These are phyloP conservation scores for Lomographa bimaculata DNA, from an alignment of 2,888 invertebrate species.

Conservation along the genomic window DNA sequence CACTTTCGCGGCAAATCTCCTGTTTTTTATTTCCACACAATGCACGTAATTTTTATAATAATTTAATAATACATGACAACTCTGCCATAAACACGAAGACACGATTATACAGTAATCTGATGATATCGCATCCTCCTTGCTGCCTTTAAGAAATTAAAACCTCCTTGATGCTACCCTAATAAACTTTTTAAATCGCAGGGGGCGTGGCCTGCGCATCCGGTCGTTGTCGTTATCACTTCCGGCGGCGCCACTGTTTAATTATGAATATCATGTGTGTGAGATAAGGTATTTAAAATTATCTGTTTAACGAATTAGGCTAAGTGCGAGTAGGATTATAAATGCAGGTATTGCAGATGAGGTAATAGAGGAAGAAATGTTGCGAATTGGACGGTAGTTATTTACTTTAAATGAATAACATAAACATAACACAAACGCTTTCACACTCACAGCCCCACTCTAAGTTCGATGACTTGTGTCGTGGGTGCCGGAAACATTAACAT, in stretches of 20 bases:
- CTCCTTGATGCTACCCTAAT: slow-evolving; percentile 16
- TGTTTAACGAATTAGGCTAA: slow-evolving; percentile 33
- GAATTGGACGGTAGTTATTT: too few species aligned
- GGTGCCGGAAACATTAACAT: too few species aligned
- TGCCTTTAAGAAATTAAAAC: slow-evolving; percentile 16
- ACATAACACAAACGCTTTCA: too few species aligned
- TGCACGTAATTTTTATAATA: slow-evolving; percentile 1
- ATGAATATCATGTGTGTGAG: slow-evolving; percentile 39
- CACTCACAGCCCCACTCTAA: too few species aligned
- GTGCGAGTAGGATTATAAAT: slow-evolving; percentile 14
- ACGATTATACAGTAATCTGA: slow-evolving; percentile 15
- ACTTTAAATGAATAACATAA: too few species aligned
- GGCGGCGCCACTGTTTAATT: slow-evolving; percentile 55
- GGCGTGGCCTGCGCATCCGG: slow-evolving; percentile 52
- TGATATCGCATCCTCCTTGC: slow-evolving; percentile 13
- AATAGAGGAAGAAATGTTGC: too few species aligned
- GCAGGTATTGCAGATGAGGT: too few species aligned
- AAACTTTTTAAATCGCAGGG: slow-evolving; percentile 29
- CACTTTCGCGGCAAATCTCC: too few species aligned
- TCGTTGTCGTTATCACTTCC: slow-evolving; percentile 56
- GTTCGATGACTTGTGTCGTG: too few species aligned
- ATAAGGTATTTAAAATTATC: slow-evolving; percentile 43
- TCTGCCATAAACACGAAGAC: too few species aligned
- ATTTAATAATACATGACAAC: too few species aligned
- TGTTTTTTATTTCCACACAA: slow-evolving; percentile 10